Percentiles rank a stretch among this genome's conserved stretches.
These are phyloP conservation scores for Musca domestica DNA, from an alignment of 1,140 invertebrate species.

Conservation along the genomic window DNA sequence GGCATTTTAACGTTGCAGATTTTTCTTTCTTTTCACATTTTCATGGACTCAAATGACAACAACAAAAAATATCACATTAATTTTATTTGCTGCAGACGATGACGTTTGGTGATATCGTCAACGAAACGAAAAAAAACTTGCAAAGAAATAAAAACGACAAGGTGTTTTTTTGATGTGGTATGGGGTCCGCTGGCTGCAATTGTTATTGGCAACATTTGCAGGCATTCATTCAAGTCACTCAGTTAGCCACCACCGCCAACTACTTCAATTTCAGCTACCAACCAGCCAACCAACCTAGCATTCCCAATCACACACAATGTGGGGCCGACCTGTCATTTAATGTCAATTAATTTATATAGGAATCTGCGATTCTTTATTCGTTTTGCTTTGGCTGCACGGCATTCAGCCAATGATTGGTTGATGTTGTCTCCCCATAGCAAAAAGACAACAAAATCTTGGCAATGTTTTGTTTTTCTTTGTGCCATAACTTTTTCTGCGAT, in stretches of 20 bases:
- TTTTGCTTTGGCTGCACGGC: not conserved
- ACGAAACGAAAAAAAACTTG: too few relatives aligned
- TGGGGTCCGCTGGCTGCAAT: too few relatives aligned
- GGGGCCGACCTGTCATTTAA: slow-evolving; percentile 51
- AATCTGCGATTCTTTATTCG: not conserved
- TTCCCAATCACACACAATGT: slow-evolving; percentile 31
- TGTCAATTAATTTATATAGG: slow-evolving; percentile 51
- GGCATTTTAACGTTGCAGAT: not conserved
- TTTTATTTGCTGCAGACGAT: slow-evolving; percentile 20
- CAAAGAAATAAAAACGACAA: not conserved
- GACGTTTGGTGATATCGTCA: slow-evolving; percentile 18
- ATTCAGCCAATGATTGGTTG: not conserved
- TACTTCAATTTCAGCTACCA: not conserved
- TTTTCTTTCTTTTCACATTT: too few relatives aligned
- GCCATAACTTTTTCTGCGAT: not conserved
- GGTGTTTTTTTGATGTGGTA: not conserved
- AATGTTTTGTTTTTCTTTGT: slow-evolving; percentile 15
- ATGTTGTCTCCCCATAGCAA: not conserved
- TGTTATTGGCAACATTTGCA: not conserved
- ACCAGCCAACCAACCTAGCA: not conserved
- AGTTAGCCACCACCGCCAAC: too few relatives aligned
- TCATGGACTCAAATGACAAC: not conserved
- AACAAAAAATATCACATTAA: slow-evolving; percentile 14
- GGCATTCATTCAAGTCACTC: not conserved
- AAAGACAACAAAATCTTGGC: not conserved